These are phyloP conservation scores for Mylabris sibirica DNA, from an alignment of 2,888 invertebrate genomes.

Conservation along the genomic window DNA sequence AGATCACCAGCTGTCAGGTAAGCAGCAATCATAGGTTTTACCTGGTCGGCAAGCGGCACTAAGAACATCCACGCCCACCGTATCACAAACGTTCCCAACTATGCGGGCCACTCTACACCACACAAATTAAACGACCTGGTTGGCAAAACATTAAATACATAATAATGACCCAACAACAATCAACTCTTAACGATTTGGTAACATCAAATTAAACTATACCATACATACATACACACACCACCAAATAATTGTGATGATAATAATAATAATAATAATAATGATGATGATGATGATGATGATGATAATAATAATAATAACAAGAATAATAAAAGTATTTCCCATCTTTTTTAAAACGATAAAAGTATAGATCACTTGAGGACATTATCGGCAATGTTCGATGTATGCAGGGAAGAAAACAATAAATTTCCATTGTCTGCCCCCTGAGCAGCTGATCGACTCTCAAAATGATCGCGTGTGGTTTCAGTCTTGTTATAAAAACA, in stretches of 20 bases:
- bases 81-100: slow-evolving; percentile 45
- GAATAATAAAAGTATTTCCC: not conserved
- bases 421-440: slow-evolving; percentile 37
- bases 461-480: slow-evolving; percentile 37
- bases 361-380: slow-evolving; percentile 22
- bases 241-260: not conserved
- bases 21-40: slow-evolving; percentile 52
- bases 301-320: not conserved
- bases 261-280: not conserved
- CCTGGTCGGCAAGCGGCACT: slow-evolving; percentile 53
- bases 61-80: slow-evolving; percentile 52
- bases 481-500: slow-evolving; percentile 36
- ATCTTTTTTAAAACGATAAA: slow-evolving; percentile 16
- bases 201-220: slow-evolving; percentile 30
- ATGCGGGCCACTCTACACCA: slow-evolving; percentile 37
- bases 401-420: slow-evolving; percentile 30
- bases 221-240: not conserved
- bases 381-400: slow-evolving; percentile 32
- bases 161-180: slow-evolving; percentile 36
- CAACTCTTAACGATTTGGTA: slow-evolving; percentile 36
- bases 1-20: slow-evolving; percentile 55
- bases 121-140: slow-evolving; percentile 37
- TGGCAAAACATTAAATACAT: slow-evolving; percentile 38
- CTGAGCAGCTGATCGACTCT: slow-evolving; percentile 37
- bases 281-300: not conserved